phyloP scores from a whole-genome alignment of 2,113 vertebrate species.

The Glareola pratincola region DNA sequence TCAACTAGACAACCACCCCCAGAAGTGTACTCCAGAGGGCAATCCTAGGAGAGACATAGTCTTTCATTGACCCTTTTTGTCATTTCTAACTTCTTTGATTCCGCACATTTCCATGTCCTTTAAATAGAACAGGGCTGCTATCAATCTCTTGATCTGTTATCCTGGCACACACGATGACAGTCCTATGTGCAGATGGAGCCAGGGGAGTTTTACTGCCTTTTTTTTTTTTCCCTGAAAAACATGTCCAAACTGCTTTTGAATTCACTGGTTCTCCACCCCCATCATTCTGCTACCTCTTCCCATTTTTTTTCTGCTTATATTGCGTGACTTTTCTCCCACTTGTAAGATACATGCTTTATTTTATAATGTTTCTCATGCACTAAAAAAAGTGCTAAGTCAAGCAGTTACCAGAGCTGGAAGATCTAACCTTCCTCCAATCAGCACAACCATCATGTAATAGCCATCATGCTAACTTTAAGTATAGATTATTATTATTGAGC shows the following conservation, averaged over 20 bases:
- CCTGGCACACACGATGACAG: not conserved
- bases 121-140: not conserved
- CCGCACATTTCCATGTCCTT: not conserved
- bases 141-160: constrained; percentile 12
- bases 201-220: not conserved
- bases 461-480: constrained; percentile 62
- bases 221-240: not conserved
- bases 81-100: not conserved
- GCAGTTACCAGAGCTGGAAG: constrained; percentile 21
- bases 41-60: not conserved
- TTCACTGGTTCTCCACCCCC: not conserved
- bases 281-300: not conserved
- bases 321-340: not conserved
- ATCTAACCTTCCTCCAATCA: constrained; percentile 26
- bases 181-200: not conserved
- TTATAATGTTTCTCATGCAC: constrained; percentile 51
- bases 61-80: not conserved
- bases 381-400: constrained; percentile 67
- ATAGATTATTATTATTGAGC: constrained; percentile 69
- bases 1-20: not conserved
- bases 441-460: constrained; percentile 31
- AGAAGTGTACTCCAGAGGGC: not conserved
- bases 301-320: constrained; percentile 20
- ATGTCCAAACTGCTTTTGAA: not conserved
- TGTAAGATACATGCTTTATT: constrained; percentile 37